Percentiles rank a stretch among this genome's conserved stretches.
These are phyloP conservation scores for Acanthis flammea DNA, from an alignment of 2,797 vertebrate species.

Conservation along the genomic window DNA sequence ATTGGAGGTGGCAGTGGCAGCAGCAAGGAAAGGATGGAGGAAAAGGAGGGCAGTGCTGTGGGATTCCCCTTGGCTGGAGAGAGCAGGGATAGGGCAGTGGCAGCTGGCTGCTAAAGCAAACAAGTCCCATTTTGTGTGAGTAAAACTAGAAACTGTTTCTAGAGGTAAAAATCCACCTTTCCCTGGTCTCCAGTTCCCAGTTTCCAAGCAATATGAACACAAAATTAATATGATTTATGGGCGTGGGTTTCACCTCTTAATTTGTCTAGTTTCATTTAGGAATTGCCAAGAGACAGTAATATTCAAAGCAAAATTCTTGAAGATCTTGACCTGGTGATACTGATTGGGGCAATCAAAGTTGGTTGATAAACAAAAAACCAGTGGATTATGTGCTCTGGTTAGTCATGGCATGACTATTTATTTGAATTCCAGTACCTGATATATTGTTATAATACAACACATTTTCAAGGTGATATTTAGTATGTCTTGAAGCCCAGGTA, in stretches of 20 bases:
- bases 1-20: background rate
- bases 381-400: background rate
- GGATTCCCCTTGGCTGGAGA: background rate
- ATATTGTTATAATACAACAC: accelerated
- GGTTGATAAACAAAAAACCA: background rate
- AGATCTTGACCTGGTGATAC: background rate
- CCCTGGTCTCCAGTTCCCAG: background rate
- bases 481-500: background rate
- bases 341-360: background rate
- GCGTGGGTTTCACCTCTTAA: background rate
- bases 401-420: background rate
- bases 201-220: background rate
- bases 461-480: background rate
- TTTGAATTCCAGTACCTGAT: background rate
- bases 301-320: background rate
- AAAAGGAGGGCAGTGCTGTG: background rate
- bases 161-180: background rate
- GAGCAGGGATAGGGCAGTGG: background rate
- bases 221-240: background rate
- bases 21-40: background rate
- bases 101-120: background rate
- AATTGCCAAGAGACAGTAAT: background rate
- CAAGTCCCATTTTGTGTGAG: background rate
- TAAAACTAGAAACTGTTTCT: background rate
- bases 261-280: background rate